Conservation (phyloP, 2,797 vertebrate species). For the Notolabrus celidotus region DNA sequence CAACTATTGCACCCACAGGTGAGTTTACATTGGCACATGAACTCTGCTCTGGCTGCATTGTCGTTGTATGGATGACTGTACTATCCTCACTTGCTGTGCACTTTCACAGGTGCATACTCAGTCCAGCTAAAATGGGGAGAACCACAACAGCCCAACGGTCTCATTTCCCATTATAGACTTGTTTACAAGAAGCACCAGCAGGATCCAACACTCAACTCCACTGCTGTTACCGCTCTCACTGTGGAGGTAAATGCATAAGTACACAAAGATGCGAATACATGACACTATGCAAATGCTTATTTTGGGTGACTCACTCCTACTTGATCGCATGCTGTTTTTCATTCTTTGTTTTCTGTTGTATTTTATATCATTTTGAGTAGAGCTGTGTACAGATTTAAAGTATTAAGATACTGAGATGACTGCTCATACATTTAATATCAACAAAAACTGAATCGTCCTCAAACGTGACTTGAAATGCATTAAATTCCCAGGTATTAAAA, state of each 20-base stretch:
- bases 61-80: slow-evolving; percentile 12
- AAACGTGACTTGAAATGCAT: background rate
- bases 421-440: background rate
- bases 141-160: slow-evolving; percentile 87
- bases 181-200: slow-evolving; percentile 85
- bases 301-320: background rate
- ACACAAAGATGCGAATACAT: slow-evolving; percentile 9
- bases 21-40: slow-evolving; percentile 56
- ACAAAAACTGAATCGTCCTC: background rate
- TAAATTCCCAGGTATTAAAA: background rate
- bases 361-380: background rate
- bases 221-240: slow-evolving; percentile 86
- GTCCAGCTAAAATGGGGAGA: slow-evolving; percentile 87
- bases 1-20: slow-evolving; percentile 82
- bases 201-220: slow-evolving; percentile 84
- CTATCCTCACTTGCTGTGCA: slow-evolving; percentile 9
- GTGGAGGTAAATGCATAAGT: slow-evolving; percentile 84
- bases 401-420: background rate
- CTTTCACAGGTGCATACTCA: slow-evolving; percentile 79
- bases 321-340: background rate
- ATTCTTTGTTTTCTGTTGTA: background rate
- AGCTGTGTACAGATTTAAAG: background rate
- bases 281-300: background rate
- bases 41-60: background rate
- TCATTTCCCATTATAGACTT: slow-evolving; percentile 88